A percentile compares a stretch with the other conserved stretches of the same genome.
Evolutionary conservation across 2,888 invertebrate genomes (phyloP).

Genomic region (Drosophila lacicola): DNA sequence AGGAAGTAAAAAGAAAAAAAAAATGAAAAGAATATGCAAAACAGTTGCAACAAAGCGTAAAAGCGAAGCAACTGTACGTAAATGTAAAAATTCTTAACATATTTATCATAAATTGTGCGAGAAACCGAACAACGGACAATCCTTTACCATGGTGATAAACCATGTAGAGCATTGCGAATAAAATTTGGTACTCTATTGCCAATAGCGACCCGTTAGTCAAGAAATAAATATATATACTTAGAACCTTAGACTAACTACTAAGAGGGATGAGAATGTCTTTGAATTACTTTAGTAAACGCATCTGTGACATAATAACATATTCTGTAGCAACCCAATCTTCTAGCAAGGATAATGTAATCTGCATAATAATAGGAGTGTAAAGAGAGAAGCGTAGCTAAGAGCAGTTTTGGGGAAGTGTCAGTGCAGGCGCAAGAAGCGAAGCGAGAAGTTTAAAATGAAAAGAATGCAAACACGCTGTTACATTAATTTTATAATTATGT

Average conservation of each 20-base stretch:
- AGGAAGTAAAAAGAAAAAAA: background rate
- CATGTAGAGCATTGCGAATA: constrained; percentile 2
- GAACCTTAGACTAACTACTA: background rate
- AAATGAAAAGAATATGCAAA: constrained; percentile 54
- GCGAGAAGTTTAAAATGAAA: too few relatives aligned
- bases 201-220: background rate
- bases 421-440: too few relatives aligned
- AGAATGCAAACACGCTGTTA: too few relatives aligned
- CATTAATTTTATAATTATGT: too few relatives aligned
- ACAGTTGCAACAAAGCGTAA: constrained; percentile 61
- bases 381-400: too few relatives aligned
- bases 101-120: constrained; percentile 47
- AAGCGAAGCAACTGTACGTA: constrained; percentile 37
- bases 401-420: too few relatives aligned
- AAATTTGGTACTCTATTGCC: background rate
- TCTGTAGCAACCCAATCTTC: too few relatives aligned
- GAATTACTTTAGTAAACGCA: too few relatives aligned
- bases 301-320: too few relatives aligned
- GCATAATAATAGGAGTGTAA: too few relatives aligned
- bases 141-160: constrained; percentile 6
- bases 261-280: too few relatives aligned
- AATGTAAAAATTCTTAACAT: constrained; percentile 44
- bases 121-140: constrained; percentile 1
- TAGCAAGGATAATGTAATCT: too few relatives aligned
- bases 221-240: background rate